Conservation (phyloP, 2,113 vertebrate genomes). For the Podilymbus podiceps region DNA sequence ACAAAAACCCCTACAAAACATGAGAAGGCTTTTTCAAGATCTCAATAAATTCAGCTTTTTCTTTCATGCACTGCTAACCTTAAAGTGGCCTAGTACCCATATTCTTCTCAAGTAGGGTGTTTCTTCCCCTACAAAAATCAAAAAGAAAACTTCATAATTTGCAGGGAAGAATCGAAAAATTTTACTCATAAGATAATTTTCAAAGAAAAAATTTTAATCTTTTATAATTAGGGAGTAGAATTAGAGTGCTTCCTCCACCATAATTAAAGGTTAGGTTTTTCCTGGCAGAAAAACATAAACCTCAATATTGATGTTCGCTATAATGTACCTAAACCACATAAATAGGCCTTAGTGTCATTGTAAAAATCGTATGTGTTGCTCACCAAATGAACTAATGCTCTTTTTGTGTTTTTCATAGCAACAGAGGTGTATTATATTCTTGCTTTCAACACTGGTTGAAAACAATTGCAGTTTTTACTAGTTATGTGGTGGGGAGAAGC, state of each 20-base stretch:
- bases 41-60: not conserved
- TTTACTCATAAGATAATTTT: not conserved
- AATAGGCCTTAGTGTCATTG: not conserved
- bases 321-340: not conserved
- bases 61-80: not conserved
- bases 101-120: not conserved
- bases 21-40: not conserved
- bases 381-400: not conserved
- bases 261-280: not conserved
- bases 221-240: not conserved
- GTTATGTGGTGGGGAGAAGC: not conserved
- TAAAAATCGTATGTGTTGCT: not conserved
- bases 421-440: not conserved
- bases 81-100: not conserved
- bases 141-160: not conserved
- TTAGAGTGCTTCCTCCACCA: not conserved
- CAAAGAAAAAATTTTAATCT: not conserved
- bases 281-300: not conserved
- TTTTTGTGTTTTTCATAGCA: not conserved
- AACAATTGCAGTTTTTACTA: not conserved
- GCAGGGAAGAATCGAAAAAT: not conserved
- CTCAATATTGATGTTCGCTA: not conserved
- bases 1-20: not conserved
- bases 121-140: not conserved
- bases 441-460: not conserved